Evolutionary conservation across 1,140 invertebrate species (phyloP), one percentile per base, ranked within the genome.

Genomic region (Scaptomyza montana): DNA sequence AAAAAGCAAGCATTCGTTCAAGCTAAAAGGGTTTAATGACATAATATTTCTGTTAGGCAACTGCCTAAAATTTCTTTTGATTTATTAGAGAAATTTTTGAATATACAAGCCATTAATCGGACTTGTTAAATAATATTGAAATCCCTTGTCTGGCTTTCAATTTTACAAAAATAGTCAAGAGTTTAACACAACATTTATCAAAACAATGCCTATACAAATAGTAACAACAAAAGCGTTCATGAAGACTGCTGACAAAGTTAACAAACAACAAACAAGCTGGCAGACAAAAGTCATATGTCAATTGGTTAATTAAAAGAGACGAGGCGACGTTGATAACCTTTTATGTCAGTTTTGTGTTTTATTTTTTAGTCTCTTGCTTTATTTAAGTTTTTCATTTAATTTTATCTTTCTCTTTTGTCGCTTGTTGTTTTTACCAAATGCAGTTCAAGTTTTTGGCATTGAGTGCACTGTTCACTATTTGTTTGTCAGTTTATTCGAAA

Each of bases 261-360:
- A 8, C 46, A 47, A 5, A 36, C 30, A 46, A 64, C 51, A 51
- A 57, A 56, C 73, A 65, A 49, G 33, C 55, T 64, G 57, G 8
- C 71, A 54, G 49, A 73, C 57, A 70, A 78, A 76, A 87, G 82
- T 82, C 82, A 82, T 63, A 87, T 87, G 84, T 86, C 82, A 86
- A 86, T 82, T 87, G 82, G 67, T 77, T 86, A 86, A 86, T 86
- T 86, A 77, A 77, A 82, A 82, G 74, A 65, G 63, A 59, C 74
- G 41, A 16, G 1, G 16, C 16, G 16, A 59, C 57, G 46, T 56
- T 75, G 71, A 78, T 86, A 86, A 86, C 81, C 81, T 86, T 86
- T 78, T 66, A 70, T 81, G 81, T 86, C 81, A 78, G 60, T 36
- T 70, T 69, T 59, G 61, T 74, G 71, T 51, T 46, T 63, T 74